phyloP scores from a whole-genome alignment of 2,113 vertebrate genomes.

The Pseudorhombus dupliciocellatus region DNA sequence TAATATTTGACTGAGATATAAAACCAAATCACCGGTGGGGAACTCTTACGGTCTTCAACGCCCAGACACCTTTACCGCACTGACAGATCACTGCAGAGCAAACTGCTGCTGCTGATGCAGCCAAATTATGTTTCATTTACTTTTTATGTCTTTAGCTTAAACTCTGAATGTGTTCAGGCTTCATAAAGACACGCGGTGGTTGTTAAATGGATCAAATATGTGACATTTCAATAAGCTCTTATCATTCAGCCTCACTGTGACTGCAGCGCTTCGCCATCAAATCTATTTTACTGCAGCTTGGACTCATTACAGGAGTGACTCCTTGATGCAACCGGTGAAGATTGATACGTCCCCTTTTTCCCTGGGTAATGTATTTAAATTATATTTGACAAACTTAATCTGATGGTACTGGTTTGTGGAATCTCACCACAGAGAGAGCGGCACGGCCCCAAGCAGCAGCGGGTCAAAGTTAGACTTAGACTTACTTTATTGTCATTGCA shows the following conservation, averaged over 20 bases:
- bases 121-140: not conserved
- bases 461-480: no score
- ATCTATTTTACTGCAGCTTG: slow-evolving; percentile 45
- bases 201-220: slow-evolving; percentile 35
- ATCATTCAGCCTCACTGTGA: slow-evolving; percentile 24
- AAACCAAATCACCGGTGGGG: no score
- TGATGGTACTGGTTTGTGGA: not conserved
- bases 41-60: no score
- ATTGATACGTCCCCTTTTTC: slow-evolving; percentile 13
- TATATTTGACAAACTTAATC: slow-evolving; percentile 23
- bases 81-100: no score
- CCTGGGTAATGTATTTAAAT: slow-evolving; percentile 30
- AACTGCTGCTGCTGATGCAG: no score
- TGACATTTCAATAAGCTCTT: slow-evolving; percentile 53
- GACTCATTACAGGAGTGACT: slow-evolving; percentile 53
- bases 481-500: no score
- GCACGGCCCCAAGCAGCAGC: no score
- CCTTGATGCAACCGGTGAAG: not conserved
- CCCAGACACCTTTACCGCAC: no score
- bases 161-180: not conserved
- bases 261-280: slow-evolving; percentile 39
- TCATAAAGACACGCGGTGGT: slow-evolving; percentile 10
- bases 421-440: no score
- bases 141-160: not conserved
- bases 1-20: no score